Evolutionary conservation across 1,140 invertebrate species (phyloP), one percentile per base, ranked within the genome.

Genomic region (Sipha flava): DNA sequence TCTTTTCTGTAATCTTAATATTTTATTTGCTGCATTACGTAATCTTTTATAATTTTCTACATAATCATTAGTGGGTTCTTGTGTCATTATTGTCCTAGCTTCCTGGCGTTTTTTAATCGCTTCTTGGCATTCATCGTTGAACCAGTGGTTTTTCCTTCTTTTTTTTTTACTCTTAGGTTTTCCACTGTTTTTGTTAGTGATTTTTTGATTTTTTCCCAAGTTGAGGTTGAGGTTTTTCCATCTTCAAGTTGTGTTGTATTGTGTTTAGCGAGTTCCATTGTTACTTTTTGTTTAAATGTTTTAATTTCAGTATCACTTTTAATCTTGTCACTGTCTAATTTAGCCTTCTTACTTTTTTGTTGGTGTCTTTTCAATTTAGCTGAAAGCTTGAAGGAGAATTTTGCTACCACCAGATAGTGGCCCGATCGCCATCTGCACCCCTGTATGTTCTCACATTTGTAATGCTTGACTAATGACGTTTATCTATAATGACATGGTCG

Each of bases 351-450:
- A 59, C 54, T 59, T 59, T 23, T 59, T 59, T 59, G 23, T 23
- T 59, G 54, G 54, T 59, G 21, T 59, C 54, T 59, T 59, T 59
- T 59, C 54, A 5, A 52, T 26, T 59, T 59, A 59, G 23, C 21
- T 29, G n/a, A 26, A 59, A 59, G 54, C 72, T 57, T 70, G 26
- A 57, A 21, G 26, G 70, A 29, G 52, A 81, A 23, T 64, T 79
- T 79, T 49, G 79, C 66, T 80, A 72, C 18, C 3, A 83, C 81
- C 72, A 83, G 59, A 52, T 52, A 80, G 59, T 82, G 75, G 47
- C n/a, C 16, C 16, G 2, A n/a, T 73, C 80, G 1, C 16, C 49
- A 59, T 81, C 80, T 10, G 81, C 81, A 26, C 81, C 81, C 75
- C 80, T 80, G 23, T 57, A 57, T 57, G 52, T 57, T 26, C 52